A percentile compares a stretch with the other conserved stretches of the same genome.
Conservation (phyloP, 2,113 vertebrate species). For the Nansenia antarctica region DNA sequence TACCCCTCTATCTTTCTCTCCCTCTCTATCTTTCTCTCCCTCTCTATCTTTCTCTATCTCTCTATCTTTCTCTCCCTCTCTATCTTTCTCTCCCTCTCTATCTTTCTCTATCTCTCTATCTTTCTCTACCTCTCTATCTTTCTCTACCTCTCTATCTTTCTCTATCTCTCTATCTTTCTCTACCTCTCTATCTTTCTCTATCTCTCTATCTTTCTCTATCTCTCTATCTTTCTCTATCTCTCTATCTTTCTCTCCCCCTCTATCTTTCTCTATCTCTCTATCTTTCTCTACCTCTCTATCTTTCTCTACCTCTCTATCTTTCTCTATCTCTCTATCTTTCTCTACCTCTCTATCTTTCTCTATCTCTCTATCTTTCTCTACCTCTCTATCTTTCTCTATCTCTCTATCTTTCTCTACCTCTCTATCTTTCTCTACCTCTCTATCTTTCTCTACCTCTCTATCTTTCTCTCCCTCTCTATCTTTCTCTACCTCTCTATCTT, state of each 20-base stretch:
- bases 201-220: neutral
- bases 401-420: neutral
- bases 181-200: neutral
- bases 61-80: neutral
- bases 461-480: neutral
- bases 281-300: neutral
- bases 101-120: neutral
- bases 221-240: neutral
- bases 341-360: neutral
- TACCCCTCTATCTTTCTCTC: too few relatives aligned
- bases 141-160: neutral
- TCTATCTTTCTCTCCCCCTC: neutral
- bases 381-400: neutral
- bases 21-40: neutral
- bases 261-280: neutral
- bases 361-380: neutral
- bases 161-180: neutral
- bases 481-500: neutral
- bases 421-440: neutral
- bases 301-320: neutral
- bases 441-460: neutral
- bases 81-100: neutral
- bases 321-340: neutral
- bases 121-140: neutral
- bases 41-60: neutral